Evolutionary conservation across 1,140 invertebrate species (phyloP).

Genomic region (Heliconius eleuchia): DNA sequence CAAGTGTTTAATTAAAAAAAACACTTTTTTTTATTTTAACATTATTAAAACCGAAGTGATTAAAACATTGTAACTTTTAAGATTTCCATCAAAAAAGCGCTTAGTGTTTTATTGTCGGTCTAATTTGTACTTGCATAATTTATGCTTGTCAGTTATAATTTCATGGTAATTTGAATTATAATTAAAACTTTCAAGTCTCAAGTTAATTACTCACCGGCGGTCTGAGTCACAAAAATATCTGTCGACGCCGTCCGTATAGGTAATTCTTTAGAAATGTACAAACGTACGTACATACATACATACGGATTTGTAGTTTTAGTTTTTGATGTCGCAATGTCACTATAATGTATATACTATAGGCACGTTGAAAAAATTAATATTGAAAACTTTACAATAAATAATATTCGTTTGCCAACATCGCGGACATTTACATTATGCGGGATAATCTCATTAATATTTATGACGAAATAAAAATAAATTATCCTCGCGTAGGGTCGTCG

Average conservation of each 20-base stretch:
- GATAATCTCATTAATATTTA: constrained; percentile 73
- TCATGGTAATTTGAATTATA: constrained; percentile 28
- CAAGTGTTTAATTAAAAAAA: not conserved
- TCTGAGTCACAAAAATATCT: constrained; percentile 10
- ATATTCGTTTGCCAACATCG: constrained; percentile 63
- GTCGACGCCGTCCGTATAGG: not conserved
- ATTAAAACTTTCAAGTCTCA: constrained; percentile 26
- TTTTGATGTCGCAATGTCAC: not conserved
- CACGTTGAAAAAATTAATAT: constrained; percentile 54
- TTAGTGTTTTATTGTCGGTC: constrained; percentile 20
- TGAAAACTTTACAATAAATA: constrained; percentile 63
- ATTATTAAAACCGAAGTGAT: not conserved
- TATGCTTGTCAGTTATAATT: constrained; percentile 26
- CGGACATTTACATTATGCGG: constrained; percentile 67
- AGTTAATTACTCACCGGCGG: constrained; percentile 15
- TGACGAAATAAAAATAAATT: constrained; percentile 71
- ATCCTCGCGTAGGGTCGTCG: constrained; percentile 42
- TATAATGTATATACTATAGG: constrained; percentile 24
- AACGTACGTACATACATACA: not conserved
- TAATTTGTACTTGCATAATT: constrained; percentile 23
- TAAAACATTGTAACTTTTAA: not conserved
- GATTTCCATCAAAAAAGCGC: not conserved
- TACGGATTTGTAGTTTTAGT: not conserved
- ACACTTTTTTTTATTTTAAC: not conserved
- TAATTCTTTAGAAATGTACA: not conserved